Evolutionary conservation across 2,113 vertebrate genomes (phyloP), one percentile per base, ranked within the genome.

Genomic region (Archocentrus centrarchus): DNA sequence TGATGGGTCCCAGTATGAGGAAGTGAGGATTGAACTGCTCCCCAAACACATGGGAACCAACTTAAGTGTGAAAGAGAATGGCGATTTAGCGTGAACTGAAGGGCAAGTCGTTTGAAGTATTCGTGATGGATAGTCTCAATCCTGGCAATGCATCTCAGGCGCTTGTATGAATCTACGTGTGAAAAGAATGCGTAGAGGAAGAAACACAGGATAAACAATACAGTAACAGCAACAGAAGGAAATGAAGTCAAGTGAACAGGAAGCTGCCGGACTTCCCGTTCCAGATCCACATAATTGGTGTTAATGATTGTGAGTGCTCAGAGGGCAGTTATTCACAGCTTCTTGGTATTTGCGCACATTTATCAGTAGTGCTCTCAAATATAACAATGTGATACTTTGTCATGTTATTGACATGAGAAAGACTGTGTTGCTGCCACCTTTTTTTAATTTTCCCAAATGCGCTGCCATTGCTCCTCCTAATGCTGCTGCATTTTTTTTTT

Each of bases 231-330:
- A 92, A 93, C 93, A 58, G 75, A 81, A 89, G 95, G 95, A 96
- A 95, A 93, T 92, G 89, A 90, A 90, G 95, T 96, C 94, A 93
- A 95, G 90, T 81, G 93, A 94, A 89, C 87, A 93, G 95, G 96
- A 96, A 95, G 93, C 92, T 88, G 59, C 85, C 47, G 81, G 24
- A 85, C 90, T 96, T 96, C 96, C 96, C 77, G 83, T 80, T 88
- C 73, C 80, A 91, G 92, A 90, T 89, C 88, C 73, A 89, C 88
- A 89, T 94, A 93, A 94, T 94, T 95, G 93, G 91, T 85, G 86
- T 90, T 95, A 93, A 95, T 93, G 92, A 93, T 82, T 90, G 41
- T 30, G 86, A 89, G 87, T 35, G 75, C 80, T 88, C 59, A 82
- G 50, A 89, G 86, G 73, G 81, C 91, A 91, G 85, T 88, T 80